Evolutionary conservation across 2,797 vertebrate species (phyloP), one percentile per base, ranked within the genome.

Genomic region (Dallia pectoralis): DNA sequence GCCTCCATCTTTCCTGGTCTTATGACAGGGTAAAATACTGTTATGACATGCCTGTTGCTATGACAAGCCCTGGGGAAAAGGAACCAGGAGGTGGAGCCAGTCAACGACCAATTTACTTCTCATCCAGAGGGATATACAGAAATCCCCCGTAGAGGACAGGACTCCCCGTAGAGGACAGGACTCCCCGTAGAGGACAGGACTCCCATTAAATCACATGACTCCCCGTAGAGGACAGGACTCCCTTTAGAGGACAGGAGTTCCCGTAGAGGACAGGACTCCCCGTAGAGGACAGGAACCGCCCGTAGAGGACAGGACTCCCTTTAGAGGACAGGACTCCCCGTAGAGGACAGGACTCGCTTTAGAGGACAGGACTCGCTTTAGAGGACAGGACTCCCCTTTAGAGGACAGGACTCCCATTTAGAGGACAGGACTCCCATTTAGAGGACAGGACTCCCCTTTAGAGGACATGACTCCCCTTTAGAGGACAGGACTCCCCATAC

Each of bases 41-140:
- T 87, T 87, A 80, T 89, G 87, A 90, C 87, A 88, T 82, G 82
- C 82, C 77, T 80, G 87, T 88, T 86, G 74, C 87, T 79, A 87
- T 87, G 77, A 88, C 81, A 85, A 90, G 82, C 32, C 70, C 22
- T 69, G 49, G 68, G 47, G 59, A 49, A 30, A n/a, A 11, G 48
- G 8, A 16, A 49, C 27, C 16, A 12, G 64, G 32, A 6, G 66
- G 68, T 67, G 71, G 69, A 71, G 79, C 29, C 44, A 85, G 85
- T 86, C 81, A 86, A 63, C 72, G 77, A 73, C 72, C 77, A 64
- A 75, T 53, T 67, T 70, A 44, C 68, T 66, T 19, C 79, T 77
- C 73, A 81, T 77, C 73, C 82, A 72, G 12, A 77, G 47, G 63
- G 80, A 65, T 44, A 29, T 22, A 19, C 47, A 53, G 30, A 9